Evolutionary conservation across 2,113 vertebrate genomes (phyloP).

Genomic region (Pachycephala philippinensis): DNA sequence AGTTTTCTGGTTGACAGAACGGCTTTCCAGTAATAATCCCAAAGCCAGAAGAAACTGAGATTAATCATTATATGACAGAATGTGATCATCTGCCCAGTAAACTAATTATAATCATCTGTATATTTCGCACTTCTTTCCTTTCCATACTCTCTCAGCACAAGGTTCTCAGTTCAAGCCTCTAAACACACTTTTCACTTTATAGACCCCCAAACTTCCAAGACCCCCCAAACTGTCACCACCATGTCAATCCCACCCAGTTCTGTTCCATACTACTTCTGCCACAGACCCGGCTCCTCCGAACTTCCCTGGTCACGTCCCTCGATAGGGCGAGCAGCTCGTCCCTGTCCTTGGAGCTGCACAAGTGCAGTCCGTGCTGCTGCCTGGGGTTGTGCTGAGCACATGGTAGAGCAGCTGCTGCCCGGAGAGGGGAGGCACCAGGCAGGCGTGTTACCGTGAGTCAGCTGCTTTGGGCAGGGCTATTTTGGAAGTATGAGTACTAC

Average conservation of each 20-base stretch:
- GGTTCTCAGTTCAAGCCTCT: background rate
- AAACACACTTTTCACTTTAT: background rate
- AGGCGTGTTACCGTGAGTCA: slow-evolving; percentile 37
- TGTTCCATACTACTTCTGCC: background rate
- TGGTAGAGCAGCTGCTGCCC: slow-evolving; percentile 29
- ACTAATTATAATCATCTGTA: background rate
- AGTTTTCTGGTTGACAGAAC: background rate
- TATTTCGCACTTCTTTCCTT: background rate
- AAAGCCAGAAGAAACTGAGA: background rate
- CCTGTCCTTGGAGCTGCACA: background rate
- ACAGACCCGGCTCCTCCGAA: background rate
- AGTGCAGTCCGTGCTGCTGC: background rate
- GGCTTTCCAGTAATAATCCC: background rate
- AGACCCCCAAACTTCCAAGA: background rate
- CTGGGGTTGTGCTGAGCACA: slow-evolving; percentile 21
- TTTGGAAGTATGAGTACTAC: slow-evolving; percentile 34
- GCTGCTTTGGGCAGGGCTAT: slow-evolving; percentile 57
- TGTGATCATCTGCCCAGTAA: background rate
- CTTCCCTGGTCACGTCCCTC: background rate
- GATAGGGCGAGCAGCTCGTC: accelerated
- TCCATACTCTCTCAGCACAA: background rate
- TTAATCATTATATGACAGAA: background rate
- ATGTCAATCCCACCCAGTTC: background rate
- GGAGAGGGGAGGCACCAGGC: background rate
- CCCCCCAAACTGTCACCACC: background rate